phyloP scores from a whole-genome alignment of 2,113 vertebrate species.

The Oryzias javanicus region DNA sequence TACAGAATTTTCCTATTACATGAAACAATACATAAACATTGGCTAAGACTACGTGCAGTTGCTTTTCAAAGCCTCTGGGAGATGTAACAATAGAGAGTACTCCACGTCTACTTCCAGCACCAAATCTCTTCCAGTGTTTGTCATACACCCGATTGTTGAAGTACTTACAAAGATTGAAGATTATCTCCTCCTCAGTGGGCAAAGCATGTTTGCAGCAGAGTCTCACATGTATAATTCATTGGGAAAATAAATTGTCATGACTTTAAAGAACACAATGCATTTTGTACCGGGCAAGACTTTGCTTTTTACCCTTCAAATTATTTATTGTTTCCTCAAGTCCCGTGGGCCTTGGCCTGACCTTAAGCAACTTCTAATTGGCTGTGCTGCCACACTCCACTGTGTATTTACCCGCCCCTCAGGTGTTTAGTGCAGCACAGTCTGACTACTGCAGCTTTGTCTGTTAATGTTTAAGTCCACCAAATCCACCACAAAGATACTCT shows the following conservation, averaged over 20 bases:
- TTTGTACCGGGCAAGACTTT: slow-evolving; percentile 83
- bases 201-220: slow-evolving; percentile 73
- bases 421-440: slow-evolving; percentile 36
- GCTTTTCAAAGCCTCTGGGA: slow-evolving; percentile 66
- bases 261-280: slow-evolving; percentile 80
- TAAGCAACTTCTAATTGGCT: slow-evolving; percentile 76
- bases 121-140: slow-evolving; percentile 76
- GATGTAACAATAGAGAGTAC: slow-evolving; percentile 56
- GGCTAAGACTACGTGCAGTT: slow-evolving; percentile 44
- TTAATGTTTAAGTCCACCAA: slow-evolving; percentile 23
- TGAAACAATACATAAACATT: slow-evolving; percentile 53
- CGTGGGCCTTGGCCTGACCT: slow-evolving; percentile 76
- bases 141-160: slow-evolving; percentile 79
- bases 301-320: slow-evolving; percentile 86
- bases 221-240: slow-evolving; percentile 83
- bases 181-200: slow-evolving; percentile 78
- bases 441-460: slow-evolving; percentile 35
- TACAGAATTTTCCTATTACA: slow-evolving; percentile 31
- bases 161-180: slow-evolving; percentile 77
- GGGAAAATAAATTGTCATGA: slow-evolving; percentile 82
- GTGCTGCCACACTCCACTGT: slow-evolving; percentile 44
- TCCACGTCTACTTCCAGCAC: slow-evolving; percentile 74
- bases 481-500: slow-evolving; percentile 8
- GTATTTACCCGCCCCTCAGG: slow-evolving; percentile 42
- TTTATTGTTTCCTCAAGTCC: slow-evolving; percentile 78